These are phyloP conservation scores for Parnassius mnemosyne DNA, from an alignment of 2,888 invertebrate genomes.

Conservation along the genomic window DNA sequence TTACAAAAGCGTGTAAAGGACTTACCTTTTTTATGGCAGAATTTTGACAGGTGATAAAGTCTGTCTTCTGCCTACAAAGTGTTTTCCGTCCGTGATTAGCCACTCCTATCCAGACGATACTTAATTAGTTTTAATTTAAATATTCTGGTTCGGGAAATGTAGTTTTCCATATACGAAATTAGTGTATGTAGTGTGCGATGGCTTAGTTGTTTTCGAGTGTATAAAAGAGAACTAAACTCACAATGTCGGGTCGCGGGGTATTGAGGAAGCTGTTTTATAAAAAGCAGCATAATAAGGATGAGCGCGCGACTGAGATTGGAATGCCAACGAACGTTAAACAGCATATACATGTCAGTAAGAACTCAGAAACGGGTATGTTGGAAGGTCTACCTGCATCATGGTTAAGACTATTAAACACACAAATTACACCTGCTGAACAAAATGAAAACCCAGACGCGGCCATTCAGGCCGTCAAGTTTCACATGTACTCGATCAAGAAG, in stretches of 20 bases:
- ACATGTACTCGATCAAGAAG: slow-evolving; percentile 92
- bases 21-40: slow-evolving; percentile 29
- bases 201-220: slow-evolving; percentile 45
- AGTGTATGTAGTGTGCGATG: slow-evolving; percentile 41
- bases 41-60: slow-evolving; percentile 59
- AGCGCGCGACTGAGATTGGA: slow-evolving; percentile 85
- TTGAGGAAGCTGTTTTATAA: slow-evolving; percentile 76
- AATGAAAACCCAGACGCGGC: slow-evolving; percentile 94
- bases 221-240: slow-evolving; percentile 44
- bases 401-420: slow-evolving; percentile 88
- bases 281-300: slow-evolving; percentile 68
- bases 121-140: slow-evolving; percentile 48
- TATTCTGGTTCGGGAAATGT: slow-evolving; percentile 54
- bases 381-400: slow-evolving; percentile 93
- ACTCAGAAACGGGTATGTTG: slow-evolving; percentile 89
- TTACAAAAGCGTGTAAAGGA: slow-evolving; percentile 34
- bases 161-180: slow-evolving; percentile 39
- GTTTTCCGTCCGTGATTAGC: slow-evolving; percentile 69
- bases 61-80: slow-evolving; percentile 34
- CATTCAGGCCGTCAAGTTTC: slow-evolving; percentile 93
- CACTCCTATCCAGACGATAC: slow-evolving; percentile 65
- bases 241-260: slow-evolving; percentile 73
- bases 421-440: slow-evolving; percentile 93
- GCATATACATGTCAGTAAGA: slow-evolving; percentile 92
- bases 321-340: slow-evolving; percentile 92